These are phyloP conservation scores for Napeogenes sylphis DNA, from an alignment of 2,888 invertebrate species.

Conservation along the genomic window DNA sequence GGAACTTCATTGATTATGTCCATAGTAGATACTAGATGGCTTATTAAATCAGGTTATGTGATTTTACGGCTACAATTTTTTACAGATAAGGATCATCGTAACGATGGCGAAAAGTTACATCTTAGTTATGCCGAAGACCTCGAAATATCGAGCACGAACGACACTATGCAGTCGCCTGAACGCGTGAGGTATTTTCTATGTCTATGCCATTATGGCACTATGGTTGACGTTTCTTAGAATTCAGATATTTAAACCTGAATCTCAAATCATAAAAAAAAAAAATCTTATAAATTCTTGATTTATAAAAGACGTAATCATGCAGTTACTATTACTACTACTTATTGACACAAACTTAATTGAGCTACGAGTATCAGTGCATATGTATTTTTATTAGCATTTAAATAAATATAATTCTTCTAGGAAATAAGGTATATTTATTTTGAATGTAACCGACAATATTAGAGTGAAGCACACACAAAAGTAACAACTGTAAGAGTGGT, in stretches of 20 bases:
- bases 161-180: conserved; percentile 73
- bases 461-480: no score
- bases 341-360: background rate
- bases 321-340: background rate
- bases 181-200: conserved; percentile 71
- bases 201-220: conserved; percentile 3
- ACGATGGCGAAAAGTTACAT: conserved; percentile 64
- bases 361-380: no score
- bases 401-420: no score
- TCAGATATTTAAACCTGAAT: no score
- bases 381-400: no score
- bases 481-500: no score
- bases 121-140: conserved; percentile 69
- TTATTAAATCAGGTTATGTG: background rate
- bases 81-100: conserved; percentile 65
- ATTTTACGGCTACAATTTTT: background rate
- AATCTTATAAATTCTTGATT: no score
- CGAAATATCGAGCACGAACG: conserved; percentile 75
- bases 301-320: background rate
- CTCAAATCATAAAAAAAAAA: no score
- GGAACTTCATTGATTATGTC: background rate
- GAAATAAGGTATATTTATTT: no score
- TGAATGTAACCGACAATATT: no score
- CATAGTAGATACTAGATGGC: no score
- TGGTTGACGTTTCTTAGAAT: background rate